Percentiles rank a stretch among this genome's conserved stretches.
These are phyloP conservation scores for Physeter macrocephalus DNA, from an alignment of 2,113 vertebrate genomes.

Conservation along the genomic window DNA sequence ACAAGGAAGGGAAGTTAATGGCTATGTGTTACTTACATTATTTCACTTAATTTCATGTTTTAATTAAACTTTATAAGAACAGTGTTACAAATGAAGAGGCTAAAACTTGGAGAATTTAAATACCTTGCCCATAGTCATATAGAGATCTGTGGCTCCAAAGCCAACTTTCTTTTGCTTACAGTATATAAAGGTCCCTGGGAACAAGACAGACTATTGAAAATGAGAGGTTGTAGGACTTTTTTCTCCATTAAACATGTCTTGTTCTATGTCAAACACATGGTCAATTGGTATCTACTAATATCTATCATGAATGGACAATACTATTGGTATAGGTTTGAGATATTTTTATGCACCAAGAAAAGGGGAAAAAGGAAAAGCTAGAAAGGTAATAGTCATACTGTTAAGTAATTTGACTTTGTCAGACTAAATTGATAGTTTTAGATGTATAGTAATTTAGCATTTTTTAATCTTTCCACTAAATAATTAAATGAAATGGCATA, in stretches of 20 bases:
- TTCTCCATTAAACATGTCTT: background rate
- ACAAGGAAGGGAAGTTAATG: background rate
- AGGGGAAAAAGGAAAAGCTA: background rate
- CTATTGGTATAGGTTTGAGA: background rate
- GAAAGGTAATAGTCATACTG: background rate
- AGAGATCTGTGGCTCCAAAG: background rate
- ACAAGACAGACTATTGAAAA: background rate
- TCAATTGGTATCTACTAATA: background rate
- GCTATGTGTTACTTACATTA: background rate
- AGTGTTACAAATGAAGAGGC: background rate
- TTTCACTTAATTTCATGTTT: background rate
- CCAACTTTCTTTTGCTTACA: background rate
- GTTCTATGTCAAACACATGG: background rate
- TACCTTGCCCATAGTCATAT: background rate
- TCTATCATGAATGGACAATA: background rate
- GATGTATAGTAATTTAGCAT: background rate
- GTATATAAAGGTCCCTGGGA: background rate
- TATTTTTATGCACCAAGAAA: background rate
- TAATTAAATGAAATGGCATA: background rate
- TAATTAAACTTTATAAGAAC: slow-evolving; percentile 13
- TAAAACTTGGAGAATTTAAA: background rate
- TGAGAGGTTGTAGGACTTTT: background rate
- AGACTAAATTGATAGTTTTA: background rate
- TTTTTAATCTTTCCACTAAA: background rate
- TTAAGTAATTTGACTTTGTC: background rate